phyloP scores from a whole-genome alignment of 1,140 invertebrate genomes.

The Hesperophylax magnus region DNA sequence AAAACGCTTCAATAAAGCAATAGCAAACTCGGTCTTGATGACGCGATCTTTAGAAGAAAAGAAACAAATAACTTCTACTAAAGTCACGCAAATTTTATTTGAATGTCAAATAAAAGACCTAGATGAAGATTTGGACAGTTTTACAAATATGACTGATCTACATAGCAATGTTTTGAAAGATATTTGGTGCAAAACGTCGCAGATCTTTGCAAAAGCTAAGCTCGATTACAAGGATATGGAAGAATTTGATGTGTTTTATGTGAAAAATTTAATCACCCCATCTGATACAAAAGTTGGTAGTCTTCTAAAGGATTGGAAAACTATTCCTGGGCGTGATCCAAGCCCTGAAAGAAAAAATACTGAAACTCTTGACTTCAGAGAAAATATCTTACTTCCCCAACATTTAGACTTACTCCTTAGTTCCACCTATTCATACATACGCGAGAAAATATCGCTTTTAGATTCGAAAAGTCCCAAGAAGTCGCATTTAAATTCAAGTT shows the following conservation, averaged over 20 bases:
- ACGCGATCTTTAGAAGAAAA: constrained; percentile 60
- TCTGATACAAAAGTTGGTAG: constrained; percentile 61
- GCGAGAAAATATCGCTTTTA: constrained; percentile 56
- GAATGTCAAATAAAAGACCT: constrained; percentile 19
- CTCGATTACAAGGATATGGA: constrained; percentile 60
- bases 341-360: constrained; percentile 60
- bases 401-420: constrained; percentile 65
- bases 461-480: not conserved
- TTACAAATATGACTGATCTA: not conserved
- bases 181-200: constrained; percentile 17
- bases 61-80: constrained; percentile 62
- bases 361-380: constrained; percentile 59
- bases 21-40: constrained; percentile 62
- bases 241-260: constrained; percentile 67
- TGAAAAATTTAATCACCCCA: constrained; percentile 60
- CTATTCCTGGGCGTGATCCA: constrained; percentile 66
- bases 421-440: constrained; percentile 57
- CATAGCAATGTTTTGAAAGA: not conserved
- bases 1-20: constrained; percentile 58
- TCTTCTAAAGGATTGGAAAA: constrained; percentile 67
- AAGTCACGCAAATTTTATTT: constrained; percentile 63
- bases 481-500: not conserved
- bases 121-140: not conserved
- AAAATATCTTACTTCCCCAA: constrained; percentile 61
- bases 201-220: constrained; percentile 20